These are phyloP conservation scores for Biston stratarius DNA, from an alignment of 2,888 invertebrate species.

Conservation along the genomic window DNA sequence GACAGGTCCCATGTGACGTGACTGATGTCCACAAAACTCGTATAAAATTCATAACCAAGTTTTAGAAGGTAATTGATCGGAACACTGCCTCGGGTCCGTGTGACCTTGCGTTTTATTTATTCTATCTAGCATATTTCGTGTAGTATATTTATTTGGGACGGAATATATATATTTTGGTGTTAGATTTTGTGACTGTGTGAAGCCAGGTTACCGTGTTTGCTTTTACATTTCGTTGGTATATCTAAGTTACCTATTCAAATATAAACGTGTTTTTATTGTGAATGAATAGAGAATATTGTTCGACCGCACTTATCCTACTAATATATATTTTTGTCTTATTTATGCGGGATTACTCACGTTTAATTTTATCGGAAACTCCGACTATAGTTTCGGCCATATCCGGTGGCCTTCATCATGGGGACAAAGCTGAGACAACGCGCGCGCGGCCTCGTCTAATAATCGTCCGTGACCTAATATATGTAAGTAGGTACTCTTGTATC, in stretches of 20 bases:
- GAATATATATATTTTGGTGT: constrained; percentile 9
- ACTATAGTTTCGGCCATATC: too few relatives aligned
- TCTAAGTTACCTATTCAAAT: background rate
- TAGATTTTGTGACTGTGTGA: background rate
- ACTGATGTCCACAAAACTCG: constrained; percentile 42
- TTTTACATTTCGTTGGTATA: background rate
- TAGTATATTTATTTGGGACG: constrained; percentile 11
- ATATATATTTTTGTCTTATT: too few relatives aligned
- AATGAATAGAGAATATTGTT: background rate
- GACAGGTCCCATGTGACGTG: constrained; percentile 44
- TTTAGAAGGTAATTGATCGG: constrained; percentile 52
- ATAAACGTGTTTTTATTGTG: background rate
- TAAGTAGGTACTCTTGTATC: too few relatives aligned
- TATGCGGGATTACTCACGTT: too few relatives aligned
- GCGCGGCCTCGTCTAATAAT: too few relatives aligned
- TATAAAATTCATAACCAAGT: constrained; percentile 45
- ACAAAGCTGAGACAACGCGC: too few relatives aligned
- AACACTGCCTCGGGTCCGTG: constrained; percentile 39
- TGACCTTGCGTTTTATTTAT: constrained; percentile 33
- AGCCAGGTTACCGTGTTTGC: background rate
- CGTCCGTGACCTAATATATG: too few relatives aligned
- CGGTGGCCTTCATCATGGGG: too few relatives aligned
- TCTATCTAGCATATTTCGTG: constrained; percentile 19
- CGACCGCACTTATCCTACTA: too few relatives aligned
- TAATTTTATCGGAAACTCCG: too few relatives aligned